Percentiles rank a stretch among this genome's conserved stretches.
These are phyloP conservation scores for Idaea aversata DNA, from an alignment of 2,888 invertebrate species.

Conservation along the genomic window DNA sequence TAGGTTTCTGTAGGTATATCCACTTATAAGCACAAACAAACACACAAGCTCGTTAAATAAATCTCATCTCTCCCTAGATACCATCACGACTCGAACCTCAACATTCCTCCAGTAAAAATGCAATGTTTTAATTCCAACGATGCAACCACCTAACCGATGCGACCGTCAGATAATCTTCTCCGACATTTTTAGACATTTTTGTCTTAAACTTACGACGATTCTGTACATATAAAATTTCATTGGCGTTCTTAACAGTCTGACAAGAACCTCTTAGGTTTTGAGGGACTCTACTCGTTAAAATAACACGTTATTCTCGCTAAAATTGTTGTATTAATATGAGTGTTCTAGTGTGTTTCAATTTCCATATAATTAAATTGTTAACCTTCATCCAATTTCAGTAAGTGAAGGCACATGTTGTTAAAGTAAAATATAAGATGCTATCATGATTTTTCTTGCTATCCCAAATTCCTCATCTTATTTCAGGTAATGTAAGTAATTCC, in stretches of 20 bases:
- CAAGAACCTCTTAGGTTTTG: slow-evolving; percentile 5
- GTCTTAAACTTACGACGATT: slow-evolving; percentile 33
- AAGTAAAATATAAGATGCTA: too few relatives aligned
- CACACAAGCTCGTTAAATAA: slow-evolving; percentile 46
- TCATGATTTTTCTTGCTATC: too few relatives aligned
- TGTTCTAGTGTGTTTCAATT: too few relatives aligned
- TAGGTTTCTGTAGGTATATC: neutral
- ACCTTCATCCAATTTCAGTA: too few relatives aligned
- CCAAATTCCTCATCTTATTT: too few relatives aligned
- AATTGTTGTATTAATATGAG: too few relatives aligned
- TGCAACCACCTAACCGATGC: slow-evolving; percentile 43
- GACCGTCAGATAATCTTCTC: slow-evolving; percentile 38
- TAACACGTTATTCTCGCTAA: too few relatives aligned
- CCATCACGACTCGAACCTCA: slow-evolving; percentile 37
- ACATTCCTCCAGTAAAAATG: slow-evolving; percentile 52
- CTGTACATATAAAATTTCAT: slow-evolving; percentile 60
- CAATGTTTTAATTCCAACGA: slow-evolving; percentile 74
- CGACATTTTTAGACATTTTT: slow-evolving; percentile 38
- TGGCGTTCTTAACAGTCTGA: slow-evolving; percentile 33
- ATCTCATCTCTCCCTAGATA: slow-evolving; percentile 45
- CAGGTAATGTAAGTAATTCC: too few relatives aligned
- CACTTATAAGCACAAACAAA: slow-evolving; percentile 14
- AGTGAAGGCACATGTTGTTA: too few relatives aligned
- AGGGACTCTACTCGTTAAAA: too few relatives aligned
- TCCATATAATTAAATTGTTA: too few relatives aligned